Conservation (phyloP, 2,797 vertebrate genomes). For the Cyprinodon diabolis region DNA sequence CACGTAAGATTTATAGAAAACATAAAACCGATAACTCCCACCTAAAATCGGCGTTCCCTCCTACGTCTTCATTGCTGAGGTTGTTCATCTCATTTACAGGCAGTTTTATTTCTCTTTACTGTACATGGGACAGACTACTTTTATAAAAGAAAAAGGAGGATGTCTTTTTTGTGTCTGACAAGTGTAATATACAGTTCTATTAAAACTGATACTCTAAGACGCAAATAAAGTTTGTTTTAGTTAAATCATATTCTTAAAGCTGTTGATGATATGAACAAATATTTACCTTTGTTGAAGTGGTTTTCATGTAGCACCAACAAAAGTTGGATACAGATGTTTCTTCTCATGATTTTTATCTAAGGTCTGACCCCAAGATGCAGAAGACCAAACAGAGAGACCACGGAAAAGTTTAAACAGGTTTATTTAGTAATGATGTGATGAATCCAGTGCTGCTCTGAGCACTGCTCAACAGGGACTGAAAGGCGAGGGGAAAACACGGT, state of each 20-base stretch:
- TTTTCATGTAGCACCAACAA: background rate
- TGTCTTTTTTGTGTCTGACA: background rate
- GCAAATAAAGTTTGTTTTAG: background rate
- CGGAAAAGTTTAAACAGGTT: no score
- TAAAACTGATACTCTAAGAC: no score
- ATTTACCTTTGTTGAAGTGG: background rate
- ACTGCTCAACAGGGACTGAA: no score
- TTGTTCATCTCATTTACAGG: constrained; percentile 48
- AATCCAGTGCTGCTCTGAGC: no score
- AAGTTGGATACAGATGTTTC: no score
- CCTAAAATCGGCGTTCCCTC: constrained; percentile 51
- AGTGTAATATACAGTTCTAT: background rate
- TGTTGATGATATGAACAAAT: background rate
- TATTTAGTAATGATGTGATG: no score
- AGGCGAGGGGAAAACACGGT: no score
- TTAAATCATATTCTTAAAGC: background rate
- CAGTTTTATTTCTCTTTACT: constrained; percentile 42
- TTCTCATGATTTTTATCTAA: no score
- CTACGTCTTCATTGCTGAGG: constrained; percentile 44
- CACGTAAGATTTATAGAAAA: constrained; percentile 67
- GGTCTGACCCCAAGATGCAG: no score
- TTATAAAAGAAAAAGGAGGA: background rate
- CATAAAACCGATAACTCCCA: constrained; percentile 66
- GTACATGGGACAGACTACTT: constrained; percentile 8
- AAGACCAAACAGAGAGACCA: no score